Percentiles rank a stretch among this genome's conserved stretches.
These are phyloP conservation scores for Drosophila subquinaria DNA, from an alignment of 2,888 invertebrate species.

Conservation along the genomic window DNA sequence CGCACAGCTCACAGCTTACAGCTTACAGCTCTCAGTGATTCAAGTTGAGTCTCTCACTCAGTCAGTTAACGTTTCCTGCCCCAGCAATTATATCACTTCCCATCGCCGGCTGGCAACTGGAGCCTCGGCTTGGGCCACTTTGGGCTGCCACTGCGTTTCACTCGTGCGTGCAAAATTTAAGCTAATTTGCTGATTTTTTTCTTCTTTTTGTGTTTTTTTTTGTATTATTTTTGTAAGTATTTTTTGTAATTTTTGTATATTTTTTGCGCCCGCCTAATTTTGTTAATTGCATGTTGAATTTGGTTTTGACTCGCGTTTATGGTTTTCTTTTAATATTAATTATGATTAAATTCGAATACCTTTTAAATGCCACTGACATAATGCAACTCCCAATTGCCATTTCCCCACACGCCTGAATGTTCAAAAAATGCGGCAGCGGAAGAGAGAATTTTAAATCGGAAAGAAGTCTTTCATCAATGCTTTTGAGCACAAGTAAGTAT, in stretches of 20 bases:
- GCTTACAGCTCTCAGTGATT: slow-evolving; percentile 7
- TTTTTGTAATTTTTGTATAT: slow-evolving; percentile 11
- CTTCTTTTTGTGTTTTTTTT: background rate
- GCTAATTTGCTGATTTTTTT: slow-evolving; percentile 71
- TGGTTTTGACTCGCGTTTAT: slow-evolving; percentile 41
- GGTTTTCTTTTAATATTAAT: slow-evolving; percentile 29
- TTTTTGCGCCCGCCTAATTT: slow-evolving; percentile 46
- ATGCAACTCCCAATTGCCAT: slow-evolving; percentile 26
- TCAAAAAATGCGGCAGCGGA: slow-evolving; percentile 55
- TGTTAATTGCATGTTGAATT: slow-evolving; percentile 49
- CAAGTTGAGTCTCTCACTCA: slow-evolving; percentile 62
- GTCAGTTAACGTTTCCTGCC: slow-evolving; percentile 71
- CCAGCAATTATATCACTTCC: slow-evolving; percentile 79
- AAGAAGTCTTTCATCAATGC: background rate
- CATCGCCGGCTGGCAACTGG: slow-evolving; percentile 39
- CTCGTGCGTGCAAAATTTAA: slow-evolving; percentile 77
- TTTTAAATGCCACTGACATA: slow-evolving; percentile 53
- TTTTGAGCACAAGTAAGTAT: slow-evolving; percentile 5
- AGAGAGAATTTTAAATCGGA: slow-evolving; percentile 11
- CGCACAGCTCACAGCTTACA: background rate
- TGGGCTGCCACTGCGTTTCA: slow-evolving; percentile 56
- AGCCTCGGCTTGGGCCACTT: slow-evolving; percentile 32
- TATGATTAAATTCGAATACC: slow-evolving; percentile 37
- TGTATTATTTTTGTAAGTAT: slow-evolving; percentile 7
- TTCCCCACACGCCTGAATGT: slow-evolving; percentile 4